Conservation (phyloP, 1,140 invertebrate species). For the Arion vulgaris region DNA sequence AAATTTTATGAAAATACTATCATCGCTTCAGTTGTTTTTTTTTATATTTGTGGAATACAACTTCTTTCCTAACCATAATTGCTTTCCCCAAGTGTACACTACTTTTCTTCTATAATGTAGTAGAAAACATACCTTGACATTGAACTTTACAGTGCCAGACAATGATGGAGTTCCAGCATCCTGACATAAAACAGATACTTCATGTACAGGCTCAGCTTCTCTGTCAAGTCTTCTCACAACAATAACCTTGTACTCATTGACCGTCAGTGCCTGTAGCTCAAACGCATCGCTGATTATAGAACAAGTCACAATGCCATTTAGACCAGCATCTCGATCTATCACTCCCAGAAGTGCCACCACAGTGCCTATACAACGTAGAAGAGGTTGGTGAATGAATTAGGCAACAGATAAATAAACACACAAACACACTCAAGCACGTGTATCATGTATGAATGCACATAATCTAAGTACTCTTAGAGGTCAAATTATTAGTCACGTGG, state of each 20-base stretch:
- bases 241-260: slow-evolving; percentile 57
- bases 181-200: slow-evolving; percentile 69
- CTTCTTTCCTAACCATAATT: too few relatives aligned
- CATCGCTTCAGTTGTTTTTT: too few relatives aligned
- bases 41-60: too few relatives aligned
- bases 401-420: too few relatives aligned
- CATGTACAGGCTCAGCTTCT: slow-evolving; percentile 86
- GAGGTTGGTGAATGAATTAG: not conserved
- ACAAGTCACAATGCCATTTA: slow-evolving; percentile 54
- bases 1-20: too few relatives aligned
- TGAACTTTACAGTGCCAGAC: slow-evolving; percentile 52
- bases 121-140: slow-evolving; percentile 30
- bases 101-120: too few relatives aligned
- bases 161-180: slow-evolving; percentile 53
- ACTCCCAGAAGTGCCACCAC: slow-evolving; percentile 55
- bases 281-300: slow-evolving; percentile 48
- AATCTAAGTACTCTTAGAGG: too few relatives aligned
- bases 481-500: too few relatives aligned
- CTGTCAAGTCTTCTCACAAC: slow-evolving; percentile 79
- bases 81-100: too few relatives aligned
- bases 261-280: slow-evolving; percentile 49
- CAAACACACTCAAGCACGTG: too few relatives aligned
- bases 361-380: slow-evolving; percentile 30
- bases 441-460: too few relatives aligned
- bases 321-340: slow-evolving; percentile 52